Evolutionary conservation across 2,888 invertebrate genomes (phyloP).

Genomic region (Caenorhabditis becei): DNA sequence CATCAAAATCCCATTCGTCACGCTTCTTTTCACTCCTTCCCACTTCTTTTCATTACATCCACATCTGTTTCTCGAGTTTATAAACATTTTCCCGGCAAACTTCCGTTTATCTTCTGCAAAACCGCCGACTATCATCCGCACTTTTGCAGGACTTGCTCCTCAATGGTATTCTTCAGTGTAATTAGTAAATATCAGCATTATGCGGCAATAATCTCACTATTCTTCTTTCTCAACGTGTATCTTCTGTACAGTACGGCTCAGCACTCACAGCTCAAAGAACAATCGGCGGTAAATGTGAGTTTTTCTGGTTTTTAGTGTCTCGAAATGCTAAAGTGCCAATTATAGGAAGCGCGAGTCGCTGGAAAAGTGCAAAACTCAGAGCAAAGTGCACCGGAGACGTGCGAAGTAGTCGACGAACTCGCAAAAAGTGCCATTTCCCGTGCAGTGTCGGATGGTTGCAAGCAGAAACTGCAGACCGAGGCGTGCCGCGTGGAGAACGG

Average conservation of each 20-base stretch:
- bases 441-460: conserved; percentile 70
- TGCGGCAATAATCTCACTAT: conserved; percentile 36
- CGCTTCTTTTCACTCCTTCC: background rate
- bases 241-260: conserved; percentile 50
- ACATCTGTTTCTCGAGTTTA: conserved; percentile 25
- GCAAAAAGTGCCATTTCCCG: conserved; percentile 71
- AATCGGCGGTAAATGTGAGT: no score
- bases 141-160: conserved; percentile 43
- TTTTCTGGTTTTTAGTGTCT: no score
- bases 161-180: conserved; percentile 37
- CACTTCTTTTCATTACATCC: background rate
- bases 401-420: conserved; percentile 57
- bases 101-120: conserved; percentile 1
- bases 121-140: background rate
- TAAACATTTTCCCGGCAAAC: conserved; percentile 25
- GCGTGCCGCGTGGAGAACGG: conserved; percentile 70
- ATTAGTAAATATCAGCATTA: conserved; percentile 35
- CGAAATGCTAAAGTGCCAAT: no score
- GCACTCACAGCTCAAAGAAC: no score
- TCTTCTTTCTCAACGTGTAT: conserved; percentile 58
- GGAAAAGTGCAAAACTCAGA: conserved; percentile 2
- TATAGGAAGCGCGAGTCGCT: background rate
- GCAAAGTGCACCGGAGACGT: background rate
- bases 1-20: background rate
- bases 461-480: conserved; percentile 54